Percentiles rank a stretch among this genome's conserved stretches.
These are phyloP conservation scores for Synergus gifuensis DNA, from an alignment of 2,888 invertebrate genomes.

Conservation along the genomic window DNA sequence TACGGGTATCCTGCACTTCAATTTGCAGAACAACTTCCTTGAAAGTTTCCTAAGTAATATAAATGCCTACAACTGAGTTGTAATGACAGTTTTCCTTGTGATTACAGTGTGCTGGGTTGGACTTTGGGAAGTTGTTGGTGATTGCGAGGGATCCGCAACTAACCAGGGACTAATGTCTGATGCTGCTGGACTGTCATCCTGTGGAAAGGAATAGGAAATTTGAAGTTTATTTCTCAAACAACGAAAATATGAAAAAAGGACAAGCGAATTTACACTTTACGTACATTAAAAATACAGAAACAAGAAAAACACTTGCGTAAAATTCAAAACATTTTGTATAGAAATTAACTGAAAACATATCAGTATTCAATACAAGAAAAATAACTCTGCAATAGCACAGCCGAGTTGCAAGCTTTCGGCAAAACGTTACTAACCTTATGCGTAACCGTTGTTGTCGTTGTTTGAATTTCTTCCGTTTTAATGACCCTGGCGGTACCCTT, in stretches of 20 bases:
- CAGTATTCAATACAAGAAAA: background rate
- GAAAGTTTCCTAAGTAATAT: background rate
- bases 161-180: conserved; percentile 84
- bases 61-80: conserved; percentile 85
- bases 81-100: conserved; percentile 91
- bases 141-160: conserved; percentile 83
- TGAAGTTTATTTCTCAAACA: background rate
- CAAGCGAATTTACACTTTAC: conserved; percentile 45
- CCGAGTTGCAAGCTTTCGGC: conserved; percentile 56
- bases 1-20: background rate
- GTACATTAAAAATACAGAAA: conserved; percentile 36
- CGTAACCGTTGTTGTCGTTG: conserved; percentile 70
- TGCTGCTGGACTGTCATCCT: conserved; percentile 79
- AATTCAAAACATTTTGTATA: conserved; percentile 4
- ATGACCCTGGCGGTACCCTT: conserved; percentile 68
- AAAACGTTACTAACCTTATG: conserved; percentile 69
- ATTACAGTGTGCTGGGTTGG: conserved; percentile 83
- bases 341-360: background rate
- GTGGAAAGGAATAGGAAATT: conserved; percentile 70
- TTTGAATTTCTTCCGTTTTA: conserved; percentile 72
- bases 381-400: conserved; percentile 43
- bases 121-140: conserved; percentile 82
- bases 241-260: conserved; percentile 35
- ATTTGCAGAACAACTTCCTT: background rate
- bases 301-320: conserved; percentile 33